phyloP scores from a whole-genome alignment of 2,797 vertebrate species.

The Lagocephalus sceleratus region DNA sequence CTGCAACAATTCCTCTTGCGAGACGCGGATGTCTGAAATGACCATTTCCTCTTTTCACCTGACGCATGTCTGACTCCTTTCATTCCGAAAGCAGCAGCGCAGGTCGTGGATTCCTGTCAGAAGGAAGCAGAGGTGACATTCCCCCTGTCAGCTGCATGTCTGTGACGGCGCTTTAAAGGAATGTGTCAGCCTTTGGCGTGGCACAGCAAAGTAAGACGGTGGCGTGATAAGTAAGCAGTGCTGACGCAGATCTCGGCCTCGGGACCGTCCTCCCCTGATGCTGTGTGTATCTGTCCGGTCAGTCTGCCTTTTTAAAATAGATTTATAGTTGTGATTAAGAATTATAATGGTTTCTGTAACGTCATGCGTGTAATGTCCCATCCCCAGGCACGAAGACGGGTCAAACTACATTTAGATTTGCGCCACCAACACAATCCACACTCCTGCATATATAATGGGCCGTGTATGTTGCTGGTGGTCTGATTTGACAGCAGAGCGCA shows the following conservation, averaged over 20 bases:
- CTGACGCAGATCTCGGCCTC: constrained; percentile 33
- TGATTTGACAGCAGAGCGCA: constrained; percentile 33
- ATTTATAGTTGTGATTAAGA: no score
- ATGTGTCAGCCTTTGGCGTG: constrained; percentile 9
- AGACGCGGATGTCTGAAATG: constrained; percentile 1
- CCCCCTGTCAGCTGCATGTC: neutral
- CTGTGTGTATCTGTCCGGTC: no score
- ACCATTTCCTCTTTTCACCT: constrained; percentile 39
- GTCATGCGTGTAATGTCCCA: neutral
- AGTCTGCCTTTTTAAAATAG: no score
- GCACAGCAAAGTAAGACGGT: constrained; percentile 51
- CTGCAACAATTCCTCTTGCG: constrained; percentile 36
- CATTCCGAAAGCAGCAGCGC: neutral
- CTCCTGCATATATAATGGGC: constrained; percentile 5
- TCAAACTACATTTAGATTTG: constrained; percentile 18
- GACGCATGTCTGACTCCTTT: no score
- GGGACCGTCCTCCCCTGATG: constrained; percentile 10
- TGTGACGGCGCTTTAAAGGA: constrained; percentile 10
- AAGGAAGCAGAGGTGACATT: no score
- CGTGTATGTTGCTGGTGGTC: constrained; percentile 9
- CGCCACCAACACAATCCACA: constrained; percentile 29
- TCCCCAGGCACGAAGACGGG: neutral
- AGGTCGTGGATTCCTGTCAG: no score
- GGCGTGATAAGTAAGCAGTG: constrained; percentile 48
- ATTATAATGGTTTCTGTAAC: no score